Conservation (phyloP, 1,140 invertebrate genomes). For the Anastatus disparis region DNA sequence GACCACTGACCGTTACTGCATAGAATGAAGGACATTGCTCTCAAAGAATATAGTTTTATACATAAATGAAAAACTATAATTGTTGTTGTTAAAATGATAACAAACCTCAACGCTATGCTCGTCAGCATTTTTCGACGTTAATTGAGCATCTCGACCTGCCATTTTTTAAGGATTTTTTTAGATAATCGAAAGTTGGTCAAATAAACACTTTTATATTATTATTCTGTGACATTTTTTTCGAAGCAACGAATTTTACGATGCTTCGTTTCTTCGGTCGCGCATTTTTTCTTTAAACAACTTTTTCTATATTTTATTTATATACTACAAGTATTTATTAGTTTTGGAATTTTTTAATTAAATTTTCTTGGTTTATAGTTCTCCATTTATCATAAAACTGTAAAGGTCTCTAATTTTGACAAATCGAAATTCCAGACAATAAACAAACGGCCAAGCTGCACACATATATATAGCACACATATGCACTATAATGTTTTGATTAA, state of each 20-base stretch:
- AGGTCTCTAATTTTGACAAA: conserved; percentile 17
- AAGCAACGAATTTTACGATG: too few species aligned
- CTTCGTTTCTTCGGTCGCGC: background rate
- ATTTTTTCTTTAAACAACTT: conserved; percentile 3
- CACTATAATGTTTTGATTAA: background rate
- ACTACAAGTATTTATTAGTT: background rate
- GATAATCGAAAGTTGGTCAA: background rate
- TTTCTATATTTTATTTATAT: background rate
- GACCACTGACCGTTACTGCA: background rate
- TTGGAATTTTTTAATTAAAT: background rate
- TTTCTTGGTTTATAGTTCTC: too few species aligned
- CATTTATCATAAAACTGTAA: too few species aligned
- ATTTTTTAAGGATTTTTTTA: conserved; percentile 46
- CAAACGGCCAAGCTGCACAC: conserved; percentile 21
- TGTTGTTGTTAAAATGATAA: conserved; percentile 33
- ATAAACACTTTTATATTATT: background rate
- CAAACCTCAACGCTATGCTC: conserved; percentile 68
- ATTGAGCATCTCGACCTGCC: conserved; percentile 57
- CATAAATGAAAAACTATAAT: background rate
- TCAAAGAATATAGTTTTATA: background rate
- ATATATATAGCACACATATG: too few species aligned
- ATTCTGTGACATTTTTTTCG: too few species aligned
- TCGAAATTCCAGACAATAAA: conserved; percentile 22
- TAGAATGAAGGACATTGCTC: background rate
- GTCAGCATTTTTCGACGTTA: conserved; percentile 59